Percentiles rank a stretch among this genome's conserved stretches.
These are phyloP conservation scores for Thyatira batis DNA, from an alignment of 2,888 invertebrate species.

Conservation along the genomic window DNA sequence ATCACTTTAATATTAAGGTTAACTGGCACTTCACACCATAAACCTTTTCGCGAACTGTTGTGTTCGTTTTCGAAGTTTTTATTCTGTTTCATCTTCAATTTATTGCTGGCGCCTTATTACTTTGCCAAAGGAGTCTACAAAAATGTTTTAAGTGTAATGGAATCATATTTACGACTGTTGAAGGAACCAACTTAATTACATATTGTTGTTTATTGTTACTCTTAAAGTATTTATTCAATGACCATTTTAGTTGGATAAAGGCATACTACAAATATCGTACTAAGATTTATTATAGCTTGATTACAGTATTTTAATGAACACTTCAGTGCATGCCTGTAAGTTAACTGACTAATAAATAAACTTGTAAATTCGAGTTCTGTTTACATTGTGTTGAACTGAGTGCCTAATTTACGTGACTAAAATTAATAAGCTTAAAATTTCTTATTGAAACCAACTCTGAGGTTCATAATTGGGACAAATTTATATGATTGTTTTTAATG, in stretches of 20 bases:
- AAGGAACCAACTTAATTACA: neutral
- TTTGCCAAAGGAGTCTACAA: neutral
- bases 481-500: no score
- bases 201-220: neutral
- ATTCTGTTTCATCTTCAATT: neutral
- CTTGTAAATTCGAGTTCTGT: no score
- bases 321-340: no score
- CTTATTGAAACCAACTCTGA: no score
- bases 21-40: neutral
- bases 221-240: neutral
- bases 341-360: no score
- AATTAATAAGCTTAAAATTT: no score
- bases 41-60: neutral
- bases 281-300: neutral
- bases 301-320: neutral
- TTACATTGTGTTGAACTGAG: no score
- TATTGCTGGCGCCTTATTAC: neutral
- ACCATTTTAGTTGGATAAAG: neutral
- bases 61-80: neutral
- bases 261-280: neutral
- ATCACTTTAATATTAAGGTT: neutral
- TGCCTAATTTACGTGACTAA: no score
- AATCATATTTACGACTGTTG: neutral
- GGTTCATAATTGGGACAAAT: no score
- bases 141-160: neutral